Evolutionary conservation across 2,797 vertebrate species (phyloP).

Genomic region (Gephyroberyx darwinii): DNA sequence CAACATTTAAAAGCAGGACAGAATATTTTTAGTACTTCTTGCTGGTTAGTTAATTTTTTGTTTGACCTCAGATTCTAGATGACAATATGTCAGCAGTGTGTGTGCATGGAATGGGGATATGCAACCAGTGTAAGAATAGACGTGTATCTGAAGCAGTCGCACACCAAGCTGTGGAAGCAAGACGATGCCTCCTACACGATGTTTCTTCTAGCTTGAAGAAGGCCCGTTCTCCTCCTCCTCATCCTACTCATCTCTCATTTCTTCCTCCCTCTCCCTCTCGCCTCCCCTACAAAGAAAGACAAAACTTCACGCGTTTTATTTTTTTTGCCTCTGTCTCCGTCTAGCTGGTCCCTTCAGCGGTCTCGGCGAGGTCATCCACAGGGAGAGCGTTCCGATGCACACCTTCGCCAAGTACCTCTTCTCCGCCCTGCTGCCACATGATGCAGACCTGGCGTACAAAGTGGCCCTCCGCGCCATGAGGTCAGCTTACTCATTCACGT

Average conservation of each 20-base stretch:
- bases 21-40: too few species aligned
- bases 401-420: conserved; percentile 99
- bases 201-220: too few species aligned
- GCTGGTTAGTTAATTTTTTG: too few species aligned
- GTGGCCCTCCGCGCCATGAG: conserved; percentile 96
- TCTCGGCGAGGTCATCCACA: conserved; percentile 95
- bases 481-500: conserved; percentile 73
- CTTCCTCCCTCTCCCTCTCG: not conserved
- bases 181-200: too few species aligned
- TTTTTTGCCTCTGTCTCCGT: conserved; percentile 4
- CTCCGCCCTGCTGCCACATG: conserved; percentile 93
- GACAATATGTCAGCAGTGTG: too few species aligned
- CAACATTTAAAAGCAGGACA: too few species aligned
- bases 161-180: too few species aligned
- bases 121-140: too few species aligned
- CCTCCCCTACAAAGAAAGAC: not conserved
- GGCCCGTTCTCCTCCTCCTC: conserved; percentile 15
- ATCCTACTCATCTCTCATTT: not conserved
- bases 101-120: too few species aligned
- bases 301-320: not conserved
- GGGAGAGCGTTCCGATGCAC: conserved; percentile 98
- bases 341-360: conserved; percentile 96
- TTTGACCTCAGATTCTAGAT: too few species aligned
- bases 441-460: conserved; percentile 95
- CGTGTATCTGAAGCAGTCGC: too few species aligned